Conservation (phyloP, 1,140 invertebrate genomes). For the Caenorhabditis brenneri region DNA sequence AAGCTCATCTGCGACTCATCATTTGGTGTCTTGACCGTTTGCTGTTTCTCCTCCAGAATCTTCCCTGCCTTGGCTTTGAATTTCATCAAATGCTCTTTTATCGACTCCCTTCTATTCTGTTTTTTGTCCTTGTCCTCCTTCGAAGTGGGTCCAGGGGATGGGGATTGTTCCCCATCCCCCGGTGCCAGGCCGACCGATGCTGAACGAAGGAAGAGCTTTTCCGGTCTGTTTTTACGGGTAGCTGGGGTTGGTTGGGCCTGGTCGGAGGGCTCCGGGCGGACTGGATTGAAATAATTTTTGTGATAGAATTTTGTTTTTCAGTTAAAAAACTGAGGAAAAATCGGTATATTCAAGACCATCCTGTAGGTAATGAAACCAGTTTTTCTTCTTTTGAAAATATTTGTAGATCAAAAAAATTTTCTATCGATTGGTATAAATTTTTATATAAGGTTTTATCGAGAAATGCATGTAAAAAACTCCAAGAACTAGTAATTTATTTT, state of each 20-base stretch:
- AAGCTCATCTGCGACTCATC: no score
- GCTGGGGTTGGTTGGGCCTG: neutral
- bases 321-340: no score
- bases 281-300: neutral
- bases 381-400: no score
- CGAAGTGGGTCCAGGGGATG: neutral
- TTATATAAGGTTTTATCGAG: no score
- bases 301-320: no score
- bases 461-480: no score
- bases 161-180: slow-evolving; percentile 14
- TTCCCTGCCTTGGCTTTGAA: slow-evolving; percentile 18
- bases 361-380: no score
- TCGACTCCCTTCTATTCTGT: slow-evolving; percentile 28
- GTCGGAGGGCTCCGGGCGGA: neutral
- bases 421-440: no score
- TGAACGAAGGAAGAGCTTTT: neutral
- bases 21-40: neutral
- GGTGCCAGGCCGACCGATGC: neutral
- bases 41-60: slow-evolving; percentile 7
- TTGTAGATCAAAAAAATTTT: no score
- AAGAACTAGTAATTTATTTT: no score
- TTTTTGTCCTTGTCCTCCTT: neutral
- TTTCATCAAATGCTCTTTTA: slow-evolving; percentile 32
- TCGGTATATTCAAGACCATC: no score
- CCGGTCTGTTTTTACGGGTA: neutral